A percentile compares a stretch with the other conserved stretches of the same genome.
phyloP scores from a whole-genome alignment of 2,888 invertebrate genomes.

The Eristalis arbustorum region DNA sequence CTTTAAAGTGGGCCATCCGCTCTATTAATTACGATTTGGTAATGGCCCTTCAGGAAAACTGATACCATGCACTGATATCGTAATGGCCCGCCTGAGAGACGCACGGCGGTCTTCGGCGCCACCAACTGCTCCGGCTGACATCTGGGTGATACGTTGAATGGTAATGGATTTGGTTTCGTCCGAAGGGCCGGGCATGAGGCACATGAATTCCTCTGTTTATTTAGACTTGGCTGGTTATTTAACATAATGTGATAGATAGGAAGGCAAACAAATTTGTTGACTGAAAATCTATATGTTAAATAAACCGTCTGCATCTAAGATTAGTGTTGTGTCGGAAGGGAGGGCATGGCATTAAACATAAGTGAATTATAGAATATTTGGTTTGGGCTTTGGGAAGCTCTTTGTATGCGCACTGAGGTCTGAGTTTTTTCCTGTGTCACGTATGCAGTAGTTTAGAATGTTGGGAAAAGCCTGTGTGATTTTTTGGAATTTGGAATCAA shows the following conservation, averaged over 20 bases:
- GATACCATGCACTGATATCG: conserved; percentile 51
- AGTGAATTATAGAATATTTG: background rate
- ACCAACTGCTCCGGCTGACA: conserved; percentile 44
- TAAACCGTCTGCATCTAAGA: background rate
- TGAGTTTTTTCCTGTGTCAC: background rate
- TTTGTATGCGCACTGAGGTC: background rate
- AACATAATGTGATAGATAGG: conserved; percentile 1
- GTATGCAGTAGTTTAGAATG: background rate
- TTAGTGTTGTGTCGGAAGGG: background rate
- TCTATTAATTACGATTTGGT: conserved; percentile 67
- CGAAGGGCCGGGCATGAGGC: background rate
- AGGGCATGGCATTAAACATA: background rate
- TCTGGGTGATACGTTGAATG: conserved; percentile 42
- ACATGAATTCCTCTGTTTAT: background rate
- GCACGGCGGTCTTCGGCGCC: conserved; percentile 47
- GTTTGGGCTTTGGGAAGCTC: background rate
- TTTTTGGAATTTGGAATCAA: no score
- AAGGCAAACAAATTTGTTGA: background rate
- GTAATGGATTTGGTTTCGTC: conserved; percentile 50
- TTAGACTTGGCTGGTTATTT: background rate
- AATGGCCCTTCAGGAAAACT: conserved; percentile 64
- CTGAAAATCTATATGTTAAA: conserved; percentile 9
- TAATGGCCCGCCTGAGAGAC: conserved; percentile 23
- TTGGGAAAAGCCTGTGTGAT: no score
- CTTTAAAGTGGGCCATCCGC: conserved; percentile 61